Base-by-base conservation (phyloP, 2,113 vertebrate genomes). In the Laticauda colubrina region DNA sequence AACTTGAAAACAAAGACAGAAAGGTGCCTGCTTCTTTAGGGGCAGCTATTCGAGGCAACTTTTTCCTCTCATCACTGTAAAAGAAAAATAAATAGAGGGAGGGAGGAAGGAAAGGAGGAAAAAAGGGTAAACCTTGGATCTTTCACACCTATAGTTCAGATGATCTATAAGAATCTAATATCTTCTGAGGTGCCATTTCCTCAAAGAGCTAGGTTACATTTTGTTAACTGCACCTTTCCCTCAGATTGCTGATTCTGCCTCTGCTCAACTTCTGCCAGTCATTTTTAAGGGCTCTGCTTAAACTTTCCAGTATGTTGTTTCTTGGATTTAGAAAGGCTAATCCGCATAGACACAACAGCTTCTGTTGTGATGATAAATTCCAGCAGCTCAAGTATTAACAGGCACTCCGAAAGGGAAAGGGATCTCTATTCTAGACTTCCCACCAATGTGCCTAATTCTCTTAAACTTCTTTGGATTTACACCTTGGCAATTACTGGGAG, bases 391-490 rank as follows among this genome's bases (percentile, higher is more conserved):
- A 93, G 97, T 51, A 92, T 96, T 91, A 96, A 92, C 94, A 56
- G 90, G 15, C 94, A 89, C 93, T 93, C 21, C 54, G 92, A 87
- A 43, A 94, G 92, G 94, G 94, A 97, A 96, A 97, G 57, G 91
- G 88, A 96, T 97, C 95, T 88, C n/a, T 95, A 20, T 57, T 48
- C 59, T 51, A 92, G 95, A 10, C 94, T 97, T 96, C 95, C 94
- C 96, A 88, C 92, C 2, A 6, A 86, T 89, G 95, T 89, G 95
- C 95, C 93, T 97, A 97, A 97, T 97, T 97, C 96, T 95, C 94
- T 92, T 94, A 94, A 97, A 98, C 97, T 97, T 97, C 96, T 95
- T 9, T 75, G 98, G 98, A 98, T 98, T 98, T 97, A 95, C 98
- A 97, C 98, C 96, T 97, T 95, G 91, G 85, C 91, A 64, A 95